Evolutionary conservation across 2,888 invertebrate species (phyloP).

Genomic region (Aethes cnicana): DNA sequence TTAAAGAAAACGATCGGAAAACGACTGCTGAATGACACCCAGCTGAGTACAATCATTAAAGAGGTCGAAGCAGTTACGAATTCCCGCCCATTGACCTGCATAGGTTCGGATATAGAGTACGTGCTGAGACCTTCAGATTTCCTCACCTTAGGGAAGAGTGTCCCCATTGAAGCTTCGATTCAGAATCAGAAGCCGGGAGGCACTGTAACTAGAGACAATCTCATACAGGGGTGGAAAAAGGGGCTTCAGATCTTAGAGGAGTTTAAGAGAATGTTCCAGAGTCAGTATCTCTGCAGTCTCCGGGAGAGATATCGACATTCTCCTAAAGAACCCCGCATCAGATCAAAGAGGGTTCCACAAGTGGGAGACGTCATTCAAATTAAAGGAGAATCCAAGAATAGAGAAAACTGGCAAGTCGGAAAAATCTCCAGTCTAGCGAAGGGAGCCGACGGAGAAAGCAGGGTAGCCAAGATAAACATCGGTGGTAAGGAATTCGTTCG

Average conservation of each 20-base stretch:
- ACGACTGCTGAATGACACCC: background rate
- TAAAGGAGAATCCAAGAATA: conserved; percentile 18
- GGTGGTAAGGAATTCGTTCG: conserved; percentile 9
- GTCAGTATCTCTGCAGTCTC: conserved; percentile 9
- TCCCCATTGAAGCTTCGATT: background rate
- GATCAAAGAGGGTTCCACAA: background rate
- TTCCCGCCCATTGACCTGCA: background rate
- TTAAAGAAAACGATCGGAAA: background rate
- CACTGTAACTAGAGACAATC: background rate
- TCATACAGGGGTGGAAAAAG: background rate
- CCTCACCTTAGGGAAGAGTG: background rate
- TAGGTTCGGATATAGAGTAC: background rate
- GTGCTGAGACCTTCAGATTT: no score
- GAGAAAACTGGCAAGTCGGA: conserved; percentile 20
- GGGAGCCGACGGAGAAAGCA: conserved; percentile 6
- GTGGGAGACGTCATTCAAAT: conserved; percentile 22
- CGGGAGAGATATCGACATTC: conserved; percentile 17
- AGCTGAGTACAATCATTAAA: background rate
- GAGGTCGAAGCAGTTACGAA: background rate
- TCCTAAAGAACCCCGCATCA: conserved; percentile 6
- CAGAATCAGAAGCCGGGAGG: background rate
- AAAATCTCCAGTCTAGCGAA: conserved; percentile 7
- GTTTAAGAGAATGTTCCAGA: background rate
- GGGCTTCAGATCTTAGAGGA: background rate
- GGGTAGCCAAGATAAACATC: conserved; percentile 18